Evolutionary conservation across 2,888 invertebrate species (phyloP).

Genomic region (Drosophila birchii): DNA sequence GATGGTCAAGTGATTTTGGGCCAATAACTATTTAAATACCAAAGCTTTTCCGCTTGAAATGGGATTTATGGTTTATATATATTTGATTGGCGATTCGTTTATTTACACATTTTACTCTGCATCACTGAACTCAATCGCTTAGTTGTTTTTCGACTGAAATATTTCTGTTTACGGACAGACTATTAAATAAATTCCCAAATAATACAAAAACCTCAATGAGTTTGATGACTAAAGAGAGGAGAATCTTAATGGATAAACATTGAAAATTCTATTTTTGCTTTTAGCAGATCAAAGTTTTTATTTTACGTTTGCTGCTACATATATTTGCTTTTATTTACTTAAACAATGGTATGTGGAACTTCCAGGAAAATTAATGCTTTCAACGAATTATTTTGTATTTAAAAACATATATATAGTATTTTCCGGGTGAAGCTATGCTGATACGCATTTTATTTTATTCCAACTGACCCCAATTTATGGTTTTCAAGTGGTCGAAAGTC

Average conservation of each 20-base stretch:
- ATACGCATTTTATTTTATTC: not conserved
- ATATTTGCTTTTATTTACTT: not conserved
- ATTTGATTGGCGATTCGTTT: not conserved
- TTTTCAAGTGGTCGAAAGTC: constrained; percentile 2
- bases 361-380: not conserved
- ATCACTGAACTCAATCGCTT: not conserved
- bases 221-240: not conserved
- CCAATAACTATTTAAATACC: not conserved
- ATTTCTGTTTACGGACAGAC: constrained; percentile 4
- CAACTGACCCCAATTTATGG: constrained; percentile 2
- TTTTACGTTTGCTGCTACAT: not conserved
- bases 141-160: constrained; percentile 29
- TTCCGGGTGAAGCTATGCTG: not conserved
- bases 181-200: constrained; percentile 14
- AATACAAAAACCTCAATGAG: constrained; percentile 17
- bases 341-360: not conserved
- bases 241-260: constrained; percentile 15
- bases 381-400: not conserved
- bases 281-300: no score
- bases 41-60: not conserved
- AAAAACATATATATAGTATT: not conserved
- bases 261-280: not conserved
- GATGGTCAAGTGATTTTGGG: constrained; percentile 20
- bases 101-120: constrained; percentile 1
- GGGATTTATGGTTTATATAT: not conserved